Percentiles rank a stretch among this genome's conserved stretches.
Evolutionary conservation across 2,113 vertebrate genomes (phyloP).

Genomic region (Puffinus mauretanicus): DNA sequence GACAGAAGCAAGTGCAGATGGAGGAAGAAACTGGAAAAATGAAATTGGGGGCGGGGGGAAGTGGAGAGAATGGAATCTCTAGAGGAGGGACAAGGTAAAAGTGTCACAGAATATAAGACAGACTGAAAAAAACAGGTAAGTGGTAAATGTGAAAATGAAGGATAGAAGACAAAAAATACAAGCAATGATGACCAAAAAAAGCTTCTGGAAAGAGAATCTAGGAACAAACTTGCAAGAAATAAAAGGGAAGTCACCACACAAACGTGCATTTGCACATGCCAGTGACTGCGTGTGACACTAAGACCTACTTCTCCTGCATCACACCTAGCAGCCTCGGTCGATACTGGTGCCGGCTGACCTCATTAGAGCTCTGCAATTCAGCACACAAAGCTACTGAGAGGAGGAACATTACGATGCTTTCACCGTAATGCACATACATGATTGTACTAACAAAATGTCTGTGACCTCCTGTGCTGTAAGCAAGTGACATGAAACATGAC

Average conservation of each 20-base stretch:
- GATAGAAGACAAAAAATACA: not conserved
- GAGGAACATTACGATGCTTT: not conserved
- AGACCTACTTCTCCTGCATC: not conserved
- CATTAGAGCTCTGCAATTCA: not conserved
- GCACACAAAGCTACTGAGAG: not conserved
- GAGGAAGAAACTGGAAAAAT: not conserved
- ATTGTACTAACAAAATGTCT: not conserved
- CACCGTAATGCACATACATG: rapidly evolving
- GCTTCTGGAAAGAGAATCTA: not conserved
- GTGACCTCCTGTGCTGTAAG: not conserved
- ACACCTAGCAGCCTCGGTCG: not conserved
- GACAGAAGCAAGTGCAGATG: not conserved
- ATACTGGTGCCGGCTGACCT: not conserved
- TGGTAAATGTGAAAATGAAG: not conserved
- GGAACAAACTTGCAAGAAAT: not conserved
- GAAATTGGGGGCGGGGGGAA: not conserved
- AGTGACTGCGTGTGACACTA: not conserved
- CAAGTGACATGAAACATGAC: not conserved
- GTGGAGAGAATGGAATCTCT: not conserved
- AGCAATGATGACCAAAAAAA: not conserved
- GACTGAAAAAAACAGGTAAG: not conserved
- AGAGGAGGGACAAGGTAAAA: not conserved
- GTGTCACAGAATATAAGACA: not conserved
- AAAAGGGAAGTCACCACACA: not conserved
- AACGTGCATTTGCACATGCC: not conserved